Evolutionary conservation across 2,888 invertebrate species (phyloP).

Genomic region (Anoncus sp.): DNA sequence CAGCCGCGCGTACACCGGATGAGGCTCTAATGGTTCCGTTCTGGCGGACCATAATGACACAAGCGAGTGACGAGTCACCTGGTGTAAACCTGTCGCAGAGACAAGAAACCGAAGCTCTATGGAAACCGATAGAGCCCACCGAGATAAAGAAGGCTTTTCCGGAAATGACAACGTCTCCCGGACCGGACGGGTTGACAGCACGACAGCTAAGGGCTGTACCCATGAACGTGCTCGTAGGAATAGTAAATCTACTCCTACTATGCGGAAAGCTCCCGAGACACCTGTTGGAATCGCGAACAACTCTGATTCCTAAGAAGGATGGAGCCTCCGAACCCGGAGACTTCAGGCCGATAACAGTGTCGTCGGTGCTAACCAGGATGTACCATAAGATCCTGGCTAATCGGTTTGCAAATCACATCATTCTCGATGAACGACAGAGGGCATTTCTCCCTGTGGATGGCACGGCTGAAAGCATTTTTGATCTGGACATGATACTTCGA

Average conservation of each 20-base stretch:
- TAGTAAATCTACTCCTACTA: conserved; percentile 62
- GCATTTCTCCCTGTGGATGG: conserved; percentile 65
- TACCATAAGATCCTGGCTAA: conserved; percentile 62
- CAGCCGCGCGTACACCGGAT: not conserved
- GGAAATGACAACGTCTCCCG: conserved; percentile 44
- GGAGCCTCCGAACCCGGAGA: conserved; percentile 55
- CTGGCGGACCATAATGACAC: conserved; percentile 50
- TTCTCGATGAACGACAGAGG: conserved; percentile 59
- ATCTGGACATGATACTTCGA: conserved; percentile 51
- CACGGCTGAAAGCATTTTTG: conserved; percentile 58
- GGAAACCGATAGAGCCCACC: conserved; percentile 27
- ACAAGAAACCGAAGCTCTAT: not conserved
- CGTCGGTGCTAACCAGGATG: conserved; percentile 50
- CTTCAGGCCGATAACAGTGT: conserved; percentile 65
- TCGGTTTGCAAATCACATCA: not conserved
- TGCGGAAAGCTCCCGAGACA: conserved; percentile 55
- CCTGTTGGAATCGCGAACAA: conserved; percentile 56
- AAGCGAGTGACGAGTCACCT: not conserved
- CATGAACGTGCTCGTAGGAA: conserved; percentile 17
- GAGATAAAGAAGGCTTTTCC: conserved; percentile 51
- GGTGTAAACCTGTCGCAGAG: not conserved
- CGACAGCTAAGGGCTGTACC: conserved; percentile 52
- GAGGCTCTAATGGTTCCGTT: conserved; percentile 54
- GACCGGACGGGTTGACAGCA: conserved; percentile 63
- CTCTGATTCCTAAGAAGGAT: conserved; percentile 65